Base-by-base conservation (phyloP, 1,140 invertebrate species). In the Nylanderia fulva region DNA sequence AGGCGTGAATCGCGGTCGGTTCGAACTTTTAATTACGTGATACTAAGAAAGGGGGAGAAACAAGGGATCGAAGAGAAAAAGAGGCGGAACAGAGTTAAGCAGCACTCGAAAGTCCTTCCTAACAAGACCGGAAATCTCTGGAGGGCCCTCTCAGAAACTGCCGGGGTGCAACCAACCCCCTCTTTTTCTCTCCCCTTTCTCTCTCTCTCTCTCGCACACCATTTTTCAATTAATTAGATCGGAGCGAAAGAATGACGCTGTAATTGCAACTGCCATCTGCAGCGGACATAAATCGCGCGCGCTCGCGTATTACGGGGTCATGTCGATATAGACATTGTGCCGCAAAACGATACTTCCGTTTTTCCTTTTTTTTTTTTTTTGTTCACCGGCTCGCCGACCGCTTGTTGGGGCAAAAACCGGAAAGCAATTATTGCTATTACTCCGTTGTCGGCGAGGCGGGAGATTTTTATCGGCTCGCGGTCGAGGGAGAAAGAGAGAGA, bases 1-100 rank as follows among this genome's bases (percentile, higher is more conserved):
- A 86, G 84, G 89, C 90, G 88, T 88, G 87, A 93, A 93, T 92
- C 89, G 88, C 88, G 86, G 89, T 91, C 63, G 88, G 85, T 86
- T 91, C 80, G 79, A 93, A 92, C 92, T 92, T 93, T 93, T 93
- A 93, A 94, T 93, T 93, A 93, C 90, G 86, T 72, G 75, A 77
- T 90, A 90, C 90, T 91, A 69, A 54, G 71, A 15, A 9, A 36
- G 85, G 71, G 84, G 87, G 71, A 29, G 27, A 24, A 27, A 4
- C 45, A 60, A 54, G 48, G 42, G 15, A 27, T n/a, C 8, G 56
- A 66, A 56, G 42, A 54, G 74, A 80, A 74, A 69, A 60, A 45
- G 48, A 52, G 18, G 68, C 48, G 54, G 85, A 89, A 89, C 82
- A 80, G 88, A 74, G 74, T 90, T 74, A 63, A 84, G 60, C 76